phyloP scores from a whole-genome alignment of 2,113 vertebrate genomes.

The Nesoenas mayeri region DNA sequence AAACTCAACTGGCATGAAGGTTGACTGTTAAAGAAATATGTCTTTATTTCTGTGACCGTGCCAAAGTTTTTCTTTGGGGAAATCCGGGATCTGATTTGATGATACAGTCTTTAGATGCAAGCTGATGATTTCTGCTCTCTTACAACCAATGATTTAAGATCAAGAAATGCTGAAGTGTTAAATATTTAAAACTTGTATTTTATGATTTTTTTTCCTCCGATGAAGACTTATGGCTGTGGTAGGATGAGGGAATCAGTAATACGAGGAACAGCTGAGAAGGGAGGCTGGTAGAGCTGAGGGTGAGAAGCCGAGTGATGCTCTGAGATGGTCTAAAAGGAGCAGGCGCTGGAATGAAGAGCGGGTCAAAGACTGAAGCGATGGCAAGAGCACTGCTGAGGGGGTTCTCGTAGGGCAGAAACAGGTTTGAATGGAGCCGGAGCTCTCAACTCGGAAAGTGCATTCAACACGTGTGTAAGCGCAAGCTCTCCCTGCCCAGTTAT shows the following conservation, averaged over 20 bases:
- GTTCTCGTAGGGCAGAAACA: neutral
- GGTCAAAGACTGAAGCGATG: neutral
- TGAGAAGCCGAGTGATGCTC: neutral
- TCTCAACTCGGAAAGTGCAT: neutral
- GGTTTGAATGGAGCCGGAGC: neutral
- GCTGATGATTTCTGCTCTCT: neutral
- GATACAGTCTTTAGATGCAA: neutral
- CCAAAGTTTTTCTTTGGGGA: constrained; percentile 12
- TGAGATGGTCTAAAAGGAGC: neutral
- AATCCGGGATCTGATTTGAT: neutral
- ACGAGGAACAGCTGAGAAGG: neutral
- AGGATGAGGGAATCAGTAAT: neutral
- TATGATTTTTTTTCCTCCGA: neutral
- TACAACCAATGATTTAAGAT: neutral
- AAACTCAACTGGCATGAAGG: neutral
- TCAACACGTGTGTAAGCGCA: neutral
- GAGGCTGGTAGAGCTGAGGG: neutral
- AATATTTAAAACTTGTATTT: neutral
- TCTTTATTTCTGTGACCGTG: neutral
- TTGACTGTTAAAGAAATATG: neutral
- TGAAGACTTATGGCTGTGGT: neutral
- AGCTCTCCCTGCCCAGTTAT: neutral
- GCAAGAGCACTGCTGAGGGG: neutral
- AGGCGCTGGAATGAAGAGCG: neutral
- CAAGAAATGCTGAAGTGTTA: neutral